These are phyloP conservation scores for Cynocephalus volans DNA, from an alignment of 2,113 vertebrate species.

Conservation along the genomic window DNA sequence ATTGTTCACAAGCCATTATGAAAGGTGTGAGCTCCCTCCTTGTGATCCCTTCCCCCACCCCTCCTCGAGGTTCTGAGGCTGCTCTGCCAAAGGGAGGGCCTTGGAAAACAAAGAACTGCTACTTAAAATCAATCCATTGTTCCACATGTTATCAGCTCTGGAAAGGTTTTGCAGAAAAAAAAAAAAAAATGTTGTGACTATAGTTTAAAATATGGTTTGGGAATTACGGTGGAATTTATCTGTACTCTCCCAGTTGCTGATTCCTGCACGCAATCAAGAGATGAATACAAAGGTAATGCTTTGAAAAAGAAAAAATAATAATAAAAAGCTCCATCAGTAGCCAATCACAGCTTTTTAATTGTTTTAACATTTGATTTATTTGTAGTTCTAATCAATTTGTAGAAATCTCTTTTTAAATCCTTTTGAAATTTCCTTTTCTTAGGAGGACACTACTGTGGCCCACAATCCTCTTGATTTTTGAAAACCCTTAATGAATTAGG, in stretches of 20 bases:
- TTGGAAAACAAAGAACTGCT: constrained; percentile 67
- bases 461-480: background rate
- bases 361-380: background rate
- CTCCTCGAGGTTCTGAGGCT: background rate
- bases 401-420: background rate
- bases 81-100: constrained; percentile 58
- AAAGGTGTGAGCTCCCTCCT: constrained; percentile 79
- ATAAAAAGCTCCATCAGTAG: background rate
- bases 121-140: constrained; percentile 81
- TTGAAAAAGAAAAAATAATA: background rate
- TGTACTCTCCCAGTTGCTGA: background rate
- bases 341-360: background rate
- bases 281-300: constrained; percentile 17
- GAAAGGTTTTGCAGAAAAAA: constrained; percentile 62
- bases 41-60: constrained; percentile 56
- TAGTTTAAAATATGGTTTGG: constrained; percentile 40
- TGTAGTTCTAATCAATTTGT: constrained; percentile 10
- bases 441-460: background rate
- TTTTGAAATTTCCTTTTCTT: background rate
- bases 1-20: constrained; percentile 84
- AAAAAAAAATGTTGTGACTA: constrained; percentile 55
- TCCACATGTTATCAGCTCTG: constrained; percentile 56
- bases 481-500: background rate
- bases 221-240: constrained; percentile 61
- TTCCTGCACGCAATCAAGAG: background rate